Conservation (phyloP, 2,113 vertebrate genomes). For the Carassius auratus region DNA sequence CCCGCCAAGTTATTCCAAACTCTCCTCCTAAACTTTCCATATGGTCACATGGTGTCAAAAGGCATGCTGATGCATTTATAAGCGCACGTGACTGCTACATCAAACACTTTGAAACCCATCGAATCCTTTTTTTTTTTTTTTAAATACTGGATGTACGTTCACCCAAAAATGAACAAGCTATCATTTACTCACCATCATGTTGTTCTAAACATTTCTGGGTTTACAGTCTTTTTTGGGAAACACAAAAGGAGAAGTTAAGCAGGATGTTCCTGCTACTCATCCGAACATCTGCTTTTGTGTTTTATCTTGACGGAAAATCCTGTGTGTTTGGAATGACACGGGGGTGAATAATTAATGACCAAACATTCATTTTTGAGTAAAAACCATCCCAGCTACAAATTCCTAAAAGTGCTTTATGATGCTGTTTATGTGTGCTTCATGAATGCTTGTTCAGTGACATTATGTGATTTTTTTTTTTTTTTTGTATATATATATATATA, state of each 20-base stretch:
- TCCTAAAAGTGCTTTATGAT: constrained; percentile 13
- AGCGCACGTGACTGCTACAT: constrained; percentile 15
- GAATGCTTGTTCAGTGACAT: not conserved
- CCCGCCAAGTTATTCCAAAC: constrained; percentile 97
- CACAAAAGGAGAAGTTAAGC: not conserved
- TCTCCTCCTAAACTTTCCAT: constrained; percentile 79
- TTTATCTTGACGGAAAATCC: not conserved
- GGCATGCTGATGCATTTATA: not conserved
- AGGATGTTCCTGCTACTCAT: not conserved
- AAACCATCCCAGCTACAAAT: not conserved
- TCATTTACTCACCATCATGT: not conserved
- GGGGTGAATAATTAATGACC: not conserved
- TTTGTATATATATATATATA: not conserved
- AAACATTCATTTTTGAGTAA: not conserved
- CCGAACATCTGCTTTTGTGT: not conserved
- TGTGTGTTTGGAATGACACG: not conserved
- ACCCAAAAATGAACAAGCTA: not conserved
- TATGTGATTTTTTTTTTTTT: not conserved
- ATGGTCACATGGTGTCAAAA: not conserved
- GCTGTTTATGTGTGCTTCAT: constrained; percentile 34
- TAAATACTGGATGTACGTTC: not conserved
- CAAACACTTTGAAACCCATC: not conserved
- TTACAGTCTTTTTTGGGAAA: not conserved
- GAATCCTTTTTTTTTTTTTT: not conserved
- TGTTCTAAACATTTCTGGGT: not conserved